phyloP scores from a whole-genome alignment of 2,888 invertebrate species.

The Unio delphinus region DNA sequence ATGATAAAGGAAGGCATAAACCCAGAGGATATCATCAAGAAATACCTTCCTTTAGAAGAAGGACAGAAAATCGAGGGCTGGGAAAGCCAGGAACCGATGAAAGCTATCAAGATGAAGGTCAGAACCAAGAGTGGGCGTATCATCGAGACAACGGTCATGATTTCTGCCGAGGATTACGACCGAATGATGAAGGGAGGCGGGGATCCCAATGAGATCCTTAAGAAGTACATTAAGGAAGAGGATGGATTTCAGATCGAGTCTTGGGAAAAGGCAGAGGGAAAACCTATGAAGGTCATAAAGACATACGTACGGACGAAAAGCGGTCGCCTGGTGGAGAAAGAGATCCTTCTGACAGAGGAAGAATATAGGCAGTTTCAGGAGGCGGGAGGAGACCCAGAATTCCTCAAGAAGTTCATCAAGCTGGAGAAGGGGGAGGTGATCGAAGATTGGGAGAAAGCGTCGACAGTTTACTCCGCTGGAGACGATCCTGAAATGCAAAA shows the following conservation, averaged over 20 bases:
- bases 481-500: constrained; percentile 59
- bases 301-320: constrained; percentile 67
- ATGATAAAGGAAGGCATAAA: constrained; percentile 64
- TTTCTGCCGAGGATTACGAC: constrained; percentile 69
- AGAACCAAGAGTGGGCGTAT: constrained; percentile 70
- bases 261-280: constrained; percentile 64
- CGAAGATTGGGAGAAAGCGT: constrained; percentile 69
- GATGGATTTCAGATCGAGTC: constrained; percentile 62
- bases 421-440: constrained; percentile 67
- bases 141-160: constrained; percentile 68
- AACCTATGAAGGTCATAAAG: constrained; percentile 66
- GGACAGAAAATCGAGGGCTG: constrained; percentile 65
- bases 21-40: constrained; percentile 62
- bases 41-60: constrained; percentile 66
- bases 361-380: constrained; percentile 64
- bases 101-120: constrained; percentile 64
- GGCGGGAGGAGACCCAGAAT: constrained; percentile 64
- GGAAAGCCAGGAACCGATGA: constrained; percentile 67
- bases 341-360: constrained; percentile 67
- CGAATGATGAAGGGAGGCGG: constrained; percentile 60
- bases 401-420: constrained; percentile 66
- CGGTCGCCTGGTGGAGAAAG: constrained; percentile 68
- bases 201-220: constrained; percentile 61
- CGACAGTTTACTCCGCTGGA: constrained; percentile 63
- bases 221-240: constrained; percentile 64